These are phyloP conservation scores for Phaedon cochleariae DNA, from an alignment of 2,888 invertebrate species.

Conservation along the genomic window DNA sequence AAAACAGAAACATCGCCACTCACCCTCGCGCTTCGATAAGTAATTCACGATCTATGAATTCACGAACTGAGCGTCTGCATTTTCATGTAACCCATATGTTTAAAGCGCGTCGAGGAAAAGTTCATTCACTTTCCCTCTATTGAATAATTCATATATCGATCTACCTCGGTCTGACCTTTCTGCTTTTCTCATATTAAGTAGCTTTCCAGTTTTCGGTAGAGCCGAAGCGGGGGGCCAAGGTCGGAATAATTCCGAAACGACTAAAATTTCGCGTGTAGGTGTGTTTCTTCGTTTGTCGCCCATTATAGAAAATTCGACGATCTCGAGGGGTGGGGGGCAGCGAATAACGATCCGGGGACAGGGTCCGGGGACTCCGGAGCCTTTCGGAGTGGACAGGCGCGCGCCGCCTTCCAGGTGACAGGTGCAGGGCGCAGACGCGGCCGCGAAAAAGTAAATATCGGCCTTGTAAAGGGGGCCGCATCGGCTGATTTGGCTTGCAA, in stretches of 20 bases:
- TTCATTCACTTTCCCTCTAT: constrained; percentile 64
- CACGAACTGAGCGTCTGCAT: constrained; percentile 29
- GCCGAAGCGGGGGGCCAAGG: constrained; percentile 55
- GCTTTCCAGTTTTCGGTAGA: constrained; percentile 51
- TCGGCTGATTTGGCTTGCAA: constrained; percentile 62
- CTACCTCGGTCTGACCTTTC: constrained; percentile 63
- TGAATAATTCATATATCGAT: constrained; percentile 64
- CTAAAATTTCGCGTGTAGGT: constrained; percentile 25
- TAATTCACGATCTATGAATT: too few species aligned
- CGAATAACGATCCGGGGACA: constrained; percentile 62
- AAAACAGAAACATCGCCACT: too few species aligned
- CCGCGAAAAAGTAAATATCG: constrained; percentile 38
- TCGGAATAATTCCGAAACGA: constrained; percentile 40
- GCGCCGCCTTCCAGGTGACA: constrained; percentile 51
- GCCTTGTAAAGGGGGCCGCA: constrained; percentile 59
- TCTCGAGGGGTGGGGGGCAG: constrained; percentile 59
- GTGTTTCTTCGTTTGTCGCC: constrained; percentile 48
- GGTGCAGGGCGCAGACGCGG: constrained; percentile 39
- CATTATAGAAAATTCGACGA: constrained; percentile 59
- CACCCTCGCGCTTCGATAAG: too few species aligned
- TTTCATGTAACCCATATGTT: constrained; percentile 61
- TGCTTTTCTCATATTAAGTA: constrained; percentile 62
- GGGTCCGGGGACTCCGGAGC: constrained; percentile 48
- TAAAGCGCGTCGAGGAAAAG: constrained; percentile 58
- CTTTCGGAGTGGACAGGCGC: constrained; percentile 41